A percentile compares a stretch with the other conserved stretches of the same genome.
Evolutionary conservation across 1,140 invertebrate genomes (phyloP).

Genomic region (Philotrypesis tridentata): DNA sequence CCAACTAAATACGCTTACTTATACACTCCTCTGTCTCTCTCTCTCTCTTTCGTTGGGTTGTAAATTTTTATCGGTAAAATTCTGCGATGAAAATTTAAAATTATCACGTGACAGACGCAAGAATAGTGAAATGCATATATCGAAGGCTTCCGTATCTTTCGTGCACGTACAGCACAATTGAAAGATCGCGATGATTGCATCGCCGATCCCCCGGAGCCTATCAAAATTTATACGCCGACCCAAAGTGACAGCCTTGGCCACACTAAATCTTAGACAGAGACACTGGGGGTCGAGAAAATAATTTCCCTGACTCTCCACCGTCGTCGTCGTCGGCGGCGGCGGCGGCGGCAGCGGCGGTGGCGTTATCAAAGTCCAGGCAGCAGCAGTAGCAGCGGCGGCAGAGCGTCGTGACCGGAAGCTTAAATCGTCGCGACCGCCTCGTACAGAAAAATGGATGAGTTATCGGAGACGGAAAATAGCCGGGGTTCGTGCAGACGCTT

Average conservation of each 20-base stretch:
- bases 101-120: too few species aligned
- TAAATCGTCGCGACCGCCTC: background rate
- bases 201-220: too few species aligned
- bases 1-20: too few species aligned
- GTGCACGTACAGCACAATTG: too few species aligned
- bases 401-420: conserved; percentile 24
- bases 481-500: background rate
- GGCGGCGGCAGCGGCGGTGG: background rate
- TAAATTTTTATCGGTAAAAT: too few species aligned
- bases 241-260: background rate
- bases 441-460: conserved; percentile 3
- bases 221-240: background rate
- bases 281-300: background rate
- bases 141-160: too few species aligned
- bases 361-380: conserved; percentile 18
- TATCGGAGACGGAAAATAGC: conserved; percentile 3
- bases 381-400: background rate
- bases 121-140: too few species aligned
- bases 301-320: background rate
- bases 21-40: too few species aligned
- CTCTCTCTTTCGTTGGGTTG: too few species aligned
- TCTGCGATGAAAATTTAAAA: too few species aligned
- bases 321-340: background rate
- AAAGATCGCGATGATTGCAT: background rate
- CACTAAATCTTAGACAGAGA: background rate